Conservation (phyloP, 2,113 vertebrate species). For the Choloepus hoffmanni region DNA sequence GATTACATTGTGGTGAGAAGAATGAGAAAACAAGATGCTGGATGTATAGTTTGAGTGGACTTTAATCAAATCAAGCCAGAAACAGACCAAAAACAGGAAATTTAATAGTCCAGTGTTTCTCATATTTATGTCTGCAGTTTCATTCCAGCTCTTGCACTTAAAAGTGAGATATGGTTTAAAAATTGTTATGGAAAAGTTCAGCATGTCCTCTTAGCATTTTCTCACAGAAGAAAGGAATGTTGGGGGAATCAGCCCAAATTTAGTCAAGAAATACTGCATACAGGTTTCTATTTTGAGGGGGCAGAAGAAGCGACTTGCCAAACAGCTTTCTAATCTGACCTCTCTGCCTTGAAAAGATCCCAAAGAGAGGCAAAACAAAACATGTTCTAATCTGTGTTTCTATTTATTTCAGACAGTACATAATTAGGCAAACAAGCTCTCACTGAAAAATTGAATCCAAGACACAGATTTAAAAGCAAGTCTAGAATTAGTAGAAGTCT, state of each 20-base stretch:
- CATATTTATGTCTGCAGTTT: not conserved
- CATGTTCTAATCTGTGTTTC: not conserved
- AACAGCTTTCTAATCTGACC: not conserved
- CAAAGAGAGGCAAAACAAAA: slow-evolving; percentile 21
- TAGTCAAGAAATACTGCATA: not conserved
- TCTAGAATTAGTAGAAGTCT: not conserved
- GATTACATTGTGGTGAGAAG: slow-evolving; percentile 54
- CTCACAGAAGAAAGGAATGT: not conserved
- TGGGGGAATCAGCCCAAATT: not conserved
- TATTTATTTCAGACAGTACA: not conserved
- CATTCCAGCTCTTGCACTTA: not conserved
- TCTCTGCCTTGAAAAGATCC: slow-evolving; percentile 20
- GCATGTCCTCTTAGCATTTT: not conserved
- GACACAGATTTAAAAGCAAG: slow-evolving; percentile 46
- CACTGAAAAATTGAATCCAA: not conserved
- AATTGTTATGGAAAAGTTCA: not conserved
- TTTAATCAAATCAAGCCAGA: slow-evolving; percentile 74
- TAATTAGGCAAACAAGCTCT: slow-evolving; percentile 18
- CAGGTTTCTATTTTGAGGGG: not conserved
- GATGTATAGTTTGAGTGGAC: slow-evolving; percentile 6
- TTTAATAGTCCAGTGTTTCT: not conserved
- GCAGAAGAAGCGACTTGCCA: not conserved
- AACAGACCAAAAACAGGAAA: slow-evolving; percentile 50
- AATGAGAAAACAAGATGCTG: slow-evolving; percentile 43
- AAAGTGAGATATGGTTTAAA: not conserved